Evolutionary conservation across 2,888 invertebrate genomes (phyloP).

Genomic region (Dynastes tityus): DNA sequence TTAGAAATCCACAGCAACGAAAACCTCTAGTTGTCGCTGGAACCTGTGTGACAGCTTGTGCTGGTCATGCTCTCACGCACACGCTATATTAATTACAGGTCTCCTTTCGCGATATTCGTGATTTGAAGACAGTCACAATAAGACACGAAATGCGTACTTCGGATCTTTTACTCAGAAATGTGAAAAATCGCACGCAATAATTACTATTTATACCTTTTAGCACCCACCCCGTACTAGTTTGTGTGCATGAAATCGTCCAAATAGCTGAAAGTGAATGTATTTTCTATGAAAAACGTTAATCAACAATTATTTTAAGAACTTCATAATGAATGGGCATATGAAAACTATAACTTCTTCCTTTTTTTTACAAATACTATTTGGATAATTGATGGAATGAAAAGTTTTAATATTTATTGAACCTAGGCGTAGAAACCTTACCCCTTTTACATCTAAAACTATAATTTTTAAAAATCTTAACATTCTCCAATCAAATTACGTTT

Average conservation of each 20-base stretch:
- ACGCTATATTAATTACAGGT: conserved; percentile 38
- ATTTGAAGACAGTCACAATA: neutral
- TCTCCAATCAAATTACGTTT: no score
- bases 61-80: conserved; percentile 61
- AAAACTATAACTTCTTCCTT: no score
- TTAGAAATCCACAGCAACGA: neutral
- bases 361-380: no score
- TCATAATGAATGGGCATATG: no score
- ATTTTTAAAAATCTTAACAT: no score
- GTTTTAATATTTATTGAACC: no score
- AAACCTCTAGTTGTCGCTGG: conserved; percentile 3
- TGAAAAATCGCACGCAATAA: neutral
- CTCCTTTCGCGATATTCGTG: neutral
- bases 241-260: neutral
- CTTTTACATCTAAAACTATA: no score
- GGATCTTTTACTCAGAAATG: neutral
- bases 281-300: neutral
- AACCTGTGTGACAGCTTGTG: conserved; percentile 56
- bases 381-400: no score
- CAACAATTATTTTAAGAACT: neutral
- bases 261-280: neutral
- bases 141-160: conserved; percentile 9
- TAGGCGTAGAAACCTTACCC: no score
- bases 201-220: neutral
- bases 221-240: neutral